Percentiles rank a stretch among this genome's conserved stretches.
Evolutionary conservation across 2,113 vertebrate genomes (phyloP).

Genomic region (Pelecanoides urinatrix): DNA sequence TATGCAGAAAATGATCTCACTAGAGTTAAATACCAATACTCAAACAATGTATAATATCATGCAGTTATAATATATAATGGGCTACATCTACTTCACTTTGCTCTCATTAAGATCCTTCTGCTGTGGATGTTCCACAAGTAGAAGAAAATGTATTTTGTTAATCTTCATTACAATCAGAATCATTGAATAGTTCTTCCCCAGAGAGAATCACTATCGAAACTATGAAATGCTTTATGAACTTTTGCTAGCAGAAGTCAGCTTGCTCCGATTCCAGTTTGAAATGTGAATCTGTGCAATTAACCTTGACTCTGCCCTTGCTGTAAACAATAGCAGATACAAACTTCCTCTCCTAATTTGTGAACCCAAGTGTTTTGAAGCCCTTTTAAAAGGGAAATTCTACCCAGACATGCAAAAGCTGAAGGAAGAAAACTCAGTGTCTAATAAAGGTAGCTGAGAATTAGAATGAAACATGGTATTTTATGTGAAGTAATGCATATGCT

Average conservation of each 20-base stretch:
- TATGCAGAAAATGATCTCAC: not conserved
- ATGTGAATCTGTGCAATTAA: slow-evolving; percentile 7
- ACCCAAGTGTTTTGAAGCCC: not conserved
- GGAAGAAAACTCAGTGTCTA: not conserved
- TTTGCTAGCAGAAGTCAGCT: not conserved
- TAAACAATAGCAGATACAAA: not conserved
- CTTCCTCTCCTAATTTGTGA: not conserved
- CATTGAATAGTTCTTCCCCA: not conserved
- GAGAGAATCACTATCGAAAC: not conserved
- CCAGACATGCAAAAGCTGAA: not conserved
- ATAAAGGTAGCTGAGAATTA: not conserved
- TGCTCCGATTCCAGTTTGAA: not conserved
- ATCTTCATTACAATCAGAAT: not conserved
- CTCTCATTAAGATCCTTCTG: not conserved
- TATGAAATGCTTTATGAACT: not conserved
- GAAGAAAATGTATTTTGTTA: not conserved
- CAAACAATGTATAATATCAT: not conserved
- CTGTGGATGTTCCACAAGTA: not conserved
- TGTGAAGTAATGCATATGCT: not conserved
- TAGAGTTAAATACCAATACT: not conserved
- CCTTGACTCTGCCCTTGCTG: not conserved
- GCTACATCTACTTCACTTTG: not conserved
- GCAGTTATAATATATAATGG: not conserved
- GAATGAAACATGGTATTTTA: not conserved
- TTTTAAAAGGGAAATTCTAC: not conserved